phyloP scores from a whole-genome alignment of 1,140 invertebrate genomes.

The Chironomus tepperi region DNA sequence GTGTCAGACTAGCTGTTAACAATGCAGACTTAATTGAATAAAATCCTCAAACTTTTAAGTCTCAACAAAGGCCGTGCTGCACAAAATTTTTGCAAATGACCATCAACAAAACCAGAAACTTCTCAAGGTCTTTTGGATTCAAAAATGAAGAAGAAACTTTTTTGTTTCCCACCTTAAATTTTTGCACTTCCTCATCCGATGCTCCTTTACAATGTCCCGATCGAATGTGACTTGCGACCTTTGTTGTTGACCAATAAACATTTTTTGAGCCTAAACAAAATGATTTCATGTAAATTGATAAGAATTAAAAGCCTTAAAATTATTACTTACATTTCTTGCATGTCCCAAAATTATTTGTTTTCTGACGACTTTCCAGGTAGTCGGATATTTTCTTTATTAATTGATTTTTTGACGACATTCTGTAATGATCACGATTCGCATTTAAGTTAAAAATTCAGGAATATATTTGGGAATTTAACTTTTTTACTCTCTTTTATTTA shows the following conservation, averaged over 20 bases:
- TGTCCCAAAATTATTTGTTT: conserved; percentile 16
- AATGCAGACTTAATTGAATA: no score
- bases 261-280: background rate
- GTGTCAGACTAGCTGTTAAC: no score
- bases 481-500: no score
- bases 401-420: background rate
- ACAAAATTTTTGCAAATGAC: no score
- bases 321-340: background rate
- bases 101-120: no score
- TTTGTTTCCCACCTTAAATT: background rate
- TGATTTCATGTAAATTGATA: background rate
- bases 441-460: no score
- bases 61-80: no score
- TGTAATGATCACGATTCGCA: background rate
- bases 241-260: conserved; percentile 18
- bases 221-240: background rate
- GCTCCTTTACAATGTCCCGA: background rate
- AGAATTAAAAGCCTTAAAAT: background rate
- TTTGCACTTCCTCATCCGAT: background rate
- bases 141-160: background rate
- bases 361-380: background rate
- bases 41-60: no score
- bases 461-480: no score
- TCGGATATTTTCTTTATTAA: conserved; percentile 9
- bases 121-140: no score